Evolutionary conservation across 2,113 vertebrate species (phyloP), one percentile per base, ranked within the genome.

Genomic region (Blennius ocellaris): DNA sequence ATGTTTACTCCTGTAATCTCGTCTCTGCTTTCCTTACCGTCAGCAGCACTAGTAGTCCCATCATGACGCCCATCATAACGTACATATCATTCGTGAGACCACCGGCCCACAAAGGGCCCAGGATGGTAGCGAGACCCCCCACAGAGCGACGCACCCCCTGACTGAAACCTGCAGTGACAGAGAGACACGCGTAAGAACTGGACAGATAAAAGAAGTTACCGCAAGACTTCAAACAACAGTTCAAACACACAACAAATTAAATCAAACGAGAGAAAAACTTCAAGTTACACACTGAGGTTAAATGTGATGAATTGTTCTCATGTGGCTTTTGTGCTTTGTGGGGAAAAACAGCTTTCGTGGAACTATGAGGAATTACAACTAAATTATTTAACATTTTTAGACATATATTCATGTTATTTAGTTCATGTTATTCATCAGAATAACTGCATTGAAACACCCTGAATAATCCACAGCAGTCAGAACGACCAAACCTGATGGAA

Each of bases 51-150:
- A 96, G 90, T 12, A 96, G 89, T 11, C 65, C 93, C 89, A 94
- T 92, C 95, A 96, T 96, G 48, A 94, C 90, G 4, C 95, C 95
- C 56, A 96, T 73, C 95, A 96, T 96, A 72, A 96, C 70, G 8
- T 95, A 94, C 61, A 96, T 79, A 83, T 95, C 90, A 0, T 88
- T 89, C 0, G 90, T 95, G 16, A 96, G 87, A 3, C 94, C 93
- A 6, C 94, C 95, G 0, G 94, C 94, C 95, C 95, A 96, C 51
- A 96, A 88, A 6, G 95, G 95, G 1, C 95, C 95, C 52, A 96
- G 87, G 63, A 96, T 96, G 50, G 95, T 96, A 5, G 94, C 95
- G 1, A 96, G 69, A 38, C 95, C 95, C 1, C 95, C 95, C 0
- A 96, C 92, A 5, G 95, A 95, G 64, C 95, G 93, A 5, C 95